Evolutionary conservation across 2,797 vertebrate genomes (phyloP).

Genomic region (Merluccius polli): DNA sequence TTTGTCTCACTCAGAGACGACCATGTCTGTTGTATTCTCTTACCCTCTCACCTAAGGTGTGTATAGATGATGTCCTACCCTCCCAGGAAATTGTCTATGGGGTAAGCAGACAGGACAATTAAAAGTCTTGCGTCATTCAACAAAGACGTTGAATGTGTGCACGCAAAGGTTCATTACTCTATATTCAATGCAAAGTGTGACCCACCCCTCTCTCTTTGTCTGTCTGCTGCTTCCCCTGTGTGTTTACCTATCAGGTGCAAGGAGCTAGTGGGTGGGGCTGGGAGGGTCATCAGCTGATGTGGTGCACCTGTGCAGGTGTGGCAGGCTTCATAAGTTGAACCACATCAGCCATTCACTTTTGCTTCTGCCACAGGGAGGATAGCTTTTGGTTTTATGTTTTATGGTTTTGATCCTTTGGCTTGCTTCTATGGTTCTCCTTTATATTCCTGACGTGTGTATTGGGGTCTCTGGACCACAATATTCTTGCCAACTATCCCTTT

Average conservation of each 20-base stretch:
- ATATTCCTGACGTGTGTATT: neutral
- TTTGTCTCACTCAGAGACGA: no score
- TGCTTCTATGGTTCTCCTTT: neutral
- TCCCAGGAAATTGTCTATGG: neutral
- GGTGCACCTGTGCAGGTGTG: no score
- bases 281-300: no score
- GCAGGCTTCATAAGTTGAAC: neutral
- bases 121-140: neutral
- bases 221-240: neutral
- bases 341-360: neutral
- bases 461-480: neutral
- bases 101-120: no score
- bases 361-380: no score
- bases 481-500: no score
- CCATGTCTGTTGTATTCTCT: neutral
- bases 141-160: neutral
- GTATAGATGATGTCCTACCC: neutral
- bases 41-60: neutral
- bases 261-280: no score
- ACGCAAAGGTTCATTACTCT: neutral
- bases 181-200: neutral
- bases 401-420: no score
- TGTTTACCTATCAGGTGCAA: no score
- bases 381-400: no score
- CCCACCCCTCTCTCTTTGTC: constrained; percentile 4